A percentile compares a stretch with the other conserved stretches of the same genome.
Evolutionary conservation across 2,113 vertebrate genomes (phyloP).

Genomic region (Theropithecus gelada): DNA sequence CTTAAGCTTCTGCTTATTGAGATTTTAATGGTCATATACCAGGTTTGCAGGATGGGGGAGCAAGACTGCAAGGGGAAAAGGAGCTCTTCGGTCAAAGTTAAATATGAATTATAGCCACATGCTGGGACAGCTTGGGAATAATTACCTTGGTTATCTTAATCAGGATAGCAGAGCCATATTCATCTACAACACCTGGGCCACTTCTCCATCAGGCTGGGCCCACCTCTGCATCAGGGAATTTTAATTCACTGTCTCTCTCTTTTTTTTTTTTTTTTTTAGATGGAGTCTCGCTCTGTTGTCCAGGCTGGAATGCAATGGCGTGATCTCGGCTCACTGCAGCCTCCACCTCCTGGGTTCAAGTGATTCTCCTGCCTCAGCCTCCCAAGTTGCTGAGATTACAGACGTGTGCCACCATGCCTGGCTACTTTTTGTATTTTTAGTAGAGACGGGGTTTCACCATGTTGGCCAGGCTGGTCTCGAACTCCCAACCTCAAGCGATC

Average conservation of each 20-base stretch:
- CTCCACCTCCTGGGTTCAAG: no score
- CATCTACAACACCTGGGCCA: background rate
- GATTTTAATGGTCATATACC: background rate
- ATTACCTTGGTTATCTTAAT: background rate
- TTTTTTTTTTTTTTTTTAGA: no score
- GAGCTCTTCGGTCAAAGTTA: background rate
- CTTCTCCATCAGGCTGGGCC: background rate
- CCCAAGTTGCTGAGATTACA: no score
- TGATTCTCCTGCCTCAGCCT: no score
- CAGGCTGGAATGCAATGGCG: no score
- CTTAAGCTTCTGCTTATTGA: constrained; percentile 2
- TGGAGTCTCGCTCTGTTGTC: no score
- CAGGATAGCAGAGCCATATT: background rate
- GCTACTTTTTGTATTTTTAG: no score
- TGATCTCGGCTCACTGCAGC: no score
- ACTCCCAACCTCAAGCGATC: no score
- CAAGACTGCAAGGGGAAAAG: background rate
- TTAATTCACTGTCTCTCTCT: background rate
- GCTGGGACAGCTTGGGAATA: background rate
- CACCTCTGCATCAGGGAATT: background rate
- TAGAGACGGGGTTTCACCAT: no score
- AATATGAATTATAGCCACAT: constrained; percentile 45
- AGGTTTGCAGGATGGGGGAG: background rate
- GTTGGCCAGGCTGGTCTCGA: no score
- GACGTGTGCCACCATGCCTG: no score